phyloP scores from a whole-genome alignment of 2,797 vertebrate genomes.

The Capromys pilorides region DNA sequence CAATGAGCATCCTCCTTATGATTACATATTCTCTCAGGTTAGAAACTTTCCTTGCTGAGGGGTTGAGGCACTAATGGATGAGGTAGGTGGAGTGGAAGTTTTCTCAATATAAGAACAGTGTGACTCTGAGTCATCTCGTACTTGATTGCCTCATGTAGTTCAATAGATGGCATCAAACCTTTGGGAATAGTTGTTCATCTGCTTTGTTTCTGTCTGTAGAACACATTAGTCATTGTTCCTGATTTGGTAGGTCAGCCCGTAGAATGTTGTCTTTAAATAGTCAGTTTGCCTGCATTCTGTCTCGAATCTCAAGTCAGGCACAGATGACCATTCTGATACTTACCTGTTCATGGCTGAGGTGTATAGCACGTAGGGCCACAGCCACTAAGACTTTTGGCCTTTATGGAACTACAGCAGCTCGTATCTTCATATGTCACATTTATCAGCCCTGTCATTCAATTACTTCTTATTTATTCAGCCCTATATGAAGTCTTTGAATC shows the following conservation, averaged over 20 bases:
- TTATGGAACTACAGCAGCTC: constrained; percentile 19
- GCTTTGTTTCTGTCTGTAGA: constrained; percentile 49
- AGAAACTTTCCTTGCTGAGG: constrained; percentile 21
- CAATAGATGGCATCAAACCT: constrained; percentile 63
- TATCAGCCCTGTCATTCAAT: constrained; percentile 39
- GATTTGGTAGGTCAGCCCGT: constrained; percentile 13
- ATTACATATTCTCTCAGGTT: constrained; percentile 40
- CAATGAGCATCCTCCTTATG: constrained; percentile 55
- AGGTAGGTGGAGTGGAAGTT: neutral
- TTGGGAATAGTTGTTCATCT: constrained; percentile 52
- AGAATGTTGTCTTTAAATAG: constrained; percentile 64
- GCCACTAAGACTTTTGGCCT: neutral
- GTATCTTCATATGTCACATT: neutral
- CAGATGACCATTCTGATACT: neutral
- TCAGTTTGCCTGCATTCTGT: neutral
- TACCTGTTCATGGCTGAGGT: neutral
- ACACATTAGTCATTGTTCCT: constrained; percentile 51
- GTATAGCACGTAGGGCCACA: neutral
- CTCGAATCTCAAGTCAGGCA: neutral
- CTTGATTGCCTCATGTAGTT: constrained; percentile 70
- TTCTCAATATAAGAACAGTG: constrained; percentile 36
- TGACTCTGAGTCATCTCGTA: constrained; percentile 68
- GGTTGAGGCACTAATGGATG: constrained; percentile 30
- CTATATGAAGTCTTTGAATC: constrained; percentile 68
- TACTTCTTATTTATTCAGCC: constrained; percentile 65